Conservation (phyloP, 2,888 invertebrate species). For the Folsomia manolachei region DNA sequence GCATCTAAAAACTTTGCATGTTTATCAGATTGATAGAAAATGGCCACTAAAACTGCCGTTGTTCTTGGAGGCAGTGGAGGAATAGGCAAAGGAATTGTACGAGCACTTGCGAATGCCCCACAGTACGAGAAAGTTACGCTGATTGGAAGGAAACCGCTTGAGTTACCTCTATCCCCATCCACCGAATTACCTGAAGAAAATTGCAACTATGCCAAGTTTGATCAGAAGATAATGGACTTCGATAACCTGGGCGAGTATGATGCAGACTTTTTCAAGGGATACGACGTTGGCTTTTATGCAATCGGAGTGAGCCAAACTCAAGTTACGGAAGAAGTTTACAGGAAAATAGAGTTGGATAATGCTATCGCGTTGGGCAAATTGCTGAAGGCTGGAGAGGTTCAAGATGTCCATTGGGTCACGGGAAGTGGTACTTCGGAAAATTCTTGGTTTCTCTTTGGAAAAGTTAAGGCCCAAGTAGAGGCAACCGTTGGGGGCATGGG, state of each 20-base stretch:
- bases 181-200: no score
- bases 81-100: conserved; percentile 56
- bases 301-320: conserved; percentile 51
- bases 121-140: conserved; percentile 54
- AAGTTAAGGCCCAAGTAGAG: conserved; percentile 32
- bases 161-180: conserved; percentile 22
- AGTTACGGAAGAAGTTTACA: not conserved
- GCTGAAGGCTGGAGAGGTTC: not conserved
- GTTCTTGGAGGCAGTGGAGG: conserved; percentile 58
- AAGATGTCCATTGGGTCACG: conserved; percentile 10
- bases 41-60: conserved; percentile 52
- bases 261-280: conserved; percentile 53
- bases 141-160: conserved; percentile 55
- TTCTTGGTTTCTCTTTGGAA: conserved; percentile 46
- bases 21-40: no score
- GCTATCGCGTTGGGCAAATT: not conserved
- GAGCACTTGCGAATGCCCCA: conserved; percentile 53
- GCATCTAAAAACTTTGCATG: conserved; percentile 14
- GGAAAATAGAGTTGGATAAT: conserved; percentile 11
- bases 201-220: conserved; percentile 48
- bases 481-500: conserved; percentile 40
- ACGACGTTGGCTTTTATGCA: conserved; percentile 51
- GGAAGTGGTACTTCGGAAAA: conserved; percentile 56
- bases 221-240: conserved; percentile 57
- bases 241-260: conserved; percentile 56